Percentiles rank a stretch among this genome's conserved stretches.
Conservation (phyloP, 2,888 invertebrate genomes). For the Laothoe populi region DNA sequence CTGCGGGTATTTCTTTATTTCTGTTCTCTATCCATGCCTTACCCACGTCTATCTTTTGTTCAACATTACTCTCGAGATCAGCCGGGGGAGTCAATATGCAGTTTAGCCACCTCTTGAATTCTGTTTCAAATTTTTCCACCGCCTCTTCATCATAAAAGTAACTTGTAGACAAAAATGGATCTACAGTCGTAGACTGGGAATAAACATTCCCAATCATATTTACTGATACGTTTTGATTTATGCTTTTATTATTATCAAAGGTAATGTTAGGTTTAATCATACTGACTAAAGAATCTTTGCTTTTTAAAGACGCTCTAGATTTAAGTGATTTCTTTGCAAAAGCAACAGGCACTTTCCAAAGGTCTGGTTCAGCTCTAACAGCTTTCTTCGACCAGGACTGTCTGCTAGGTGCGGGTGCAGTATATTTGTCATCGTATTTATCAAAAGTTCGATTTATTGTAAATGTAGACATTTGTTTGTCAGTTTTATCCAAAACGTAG, state of each 20-base stretch:
- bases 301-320: constrained; percentile 49
- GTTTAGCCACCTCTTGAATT: constrained; percentile 92
- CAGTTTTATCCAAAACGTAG: constrained; percentile 61
- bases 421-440: constrained; percentile 51
- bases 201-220: constrained; percentile 74
- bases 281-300: constrained; percentile 50
- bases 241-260: constrained; percentile 70
- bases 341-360: constrained; percentile 70
- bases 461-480: constrained; percentile 67
- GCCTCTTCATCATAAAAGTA: constrained; percentile 88
- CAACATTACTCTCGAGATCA: constrained; percentile 87
- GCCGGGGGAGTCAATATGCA: constrained; percentile 90
- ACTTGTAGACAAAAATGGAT: constrained; percentile 88
- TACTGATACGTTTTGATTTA: constrained; percentile 68
- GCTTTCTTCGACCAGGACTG: constrained; percentile 74
- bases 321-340: constrained; percentile 57
- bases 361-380: constrained; percentile 63
- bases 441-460: constrained; percentile 76
- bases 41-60: constrained; percentile 88
- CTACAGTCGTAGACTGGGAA: constrained; percentile 82
- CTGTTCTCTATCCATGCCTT: constrained; percentile 91
- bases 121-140: constrained; percentile 87
- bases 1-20: constrained; percentile 86
- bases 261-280: constrained; percentile 53
- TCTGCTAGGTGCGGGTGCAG: constrained; percentile 48